Evolutionary conservation across 2,113 vertebrate genomes (phyloP).

Genomic region (Callopanchax toddi): DNA sequence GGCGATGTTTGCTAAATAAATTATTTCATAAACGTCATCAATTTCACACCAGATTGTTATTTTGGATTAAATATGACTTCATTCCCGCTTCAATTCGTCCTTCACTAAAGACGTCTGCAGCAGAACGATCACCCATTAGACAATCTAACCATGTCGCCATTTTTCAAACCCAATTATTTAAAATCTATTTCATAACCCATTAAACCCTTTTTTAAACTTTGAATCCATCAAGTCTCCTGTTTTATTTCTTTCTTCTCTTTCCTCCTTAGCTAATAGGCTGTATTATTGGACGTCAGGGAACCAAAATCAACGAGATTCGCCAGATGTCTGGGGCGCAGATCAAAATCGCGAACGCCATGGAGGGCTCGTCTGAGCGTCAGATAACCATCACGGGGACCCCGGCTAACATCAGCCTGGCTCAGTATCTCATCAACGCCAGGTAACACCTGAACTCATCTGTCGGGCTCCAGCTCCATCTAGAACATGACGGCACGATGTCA

Average conservation of each 20-base stretch:
- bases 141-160: not conserved
- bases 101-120: too few species aligned
- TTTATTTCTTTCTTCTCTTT: slow-evolving; percentile 25
- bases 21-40: too few species aligned
- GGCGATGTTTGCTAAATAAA: too few species aligned
- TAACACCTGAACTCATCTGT: slow-evolving; percentile 64
- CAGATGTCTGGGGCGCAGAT: slow-evolving; percentile 99
- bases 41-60: too few species aligned
- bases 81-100: too few species aligned
- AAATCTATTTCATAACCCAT: slow-evolving; percentile 39
- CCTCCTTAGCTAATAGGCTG: slow-evolving; percentile 97
- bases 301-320: slow-evolving; percentile 99
- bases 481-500: slow-evolving; percentile 10
- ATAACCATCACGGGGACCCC: slow-evolving; percentile 98
- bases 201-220: slow-evolving; percentile 9
- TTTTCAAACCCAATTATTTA: slow-evolving; percentile 25
- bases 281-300: slow-evolving; percentile 99
- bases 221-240: not conserved
- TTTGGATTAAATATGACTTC: not conserved
- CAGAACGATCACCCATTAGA: not conserved
- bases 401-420: slow-evolving; percentile 98
- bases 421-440: slow-evolving; percentile 99
- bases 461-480: slow-evolving; percentile 6
- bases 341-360: slow-evolving; percentile 98
- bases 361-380: slow-evolving; percentile 97